Base-by-base conservation (phyloP, 35 echinoderm and acorn worm genomes). In the Chiridota heheva region DNA sequence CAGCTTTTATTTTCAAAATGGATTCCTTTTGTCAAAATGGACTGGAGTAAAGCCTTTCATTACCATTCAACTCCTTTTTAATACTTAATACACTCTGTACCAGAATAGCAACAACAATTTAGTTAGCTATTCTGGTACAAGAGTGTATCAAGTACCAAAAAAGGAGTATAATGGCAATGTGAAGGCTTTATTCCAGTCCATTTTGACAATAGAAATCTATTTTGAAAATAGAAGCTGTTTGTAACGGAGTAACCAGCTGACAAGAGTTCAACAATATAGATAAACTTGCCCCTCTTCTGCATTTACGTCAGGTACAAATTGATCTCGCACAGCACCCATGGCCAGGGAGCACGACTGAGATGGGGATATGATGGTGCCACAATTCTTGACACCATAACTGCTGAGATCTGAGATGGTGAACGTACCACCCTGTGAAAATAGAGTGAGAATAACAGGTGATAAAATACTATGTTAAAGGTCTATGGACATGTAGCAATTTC, bases 261-360 rank as follows among this genome's bases (percentile, higher is more conserved):
- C 4, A 78, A 44, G 22, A 51, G 47, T 51, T 12, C 47, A 51
- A 22, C 22, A 51, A 12, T 51, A 22, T 51, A 51, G 8, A 12
- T 51, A n/a, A 12, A 27, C 85, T 91, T 77, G 91, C 95, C 89
- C 95, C 76, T 91, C 85, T 35, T 98, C 95, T 46, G 84, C 42
- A 65, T 88, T 86, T 18, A 72, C 84, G 77, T 98, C 89, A 8
- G 81, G 88, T 27, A 88, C 75, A 56, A 98, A 60, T 18, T 73
- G 74, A 29, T 91, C 80, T 64, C 90, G 84, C 25, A 86, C 69
- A 6, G 84, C 81, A 5, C 95, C 95, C 60, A 98, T 80, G 10
- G 84, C 95, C 61, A 98, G 66, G 31, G 81, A 81, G 70, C 95
- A 98, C 12, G 95, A 79, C 46, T 98, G 95, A 16, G 95, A 84